phyloP scores from a whole-genome alignment of 2,113 vertebrate species.

The Balaeniceps rex region DNA sequence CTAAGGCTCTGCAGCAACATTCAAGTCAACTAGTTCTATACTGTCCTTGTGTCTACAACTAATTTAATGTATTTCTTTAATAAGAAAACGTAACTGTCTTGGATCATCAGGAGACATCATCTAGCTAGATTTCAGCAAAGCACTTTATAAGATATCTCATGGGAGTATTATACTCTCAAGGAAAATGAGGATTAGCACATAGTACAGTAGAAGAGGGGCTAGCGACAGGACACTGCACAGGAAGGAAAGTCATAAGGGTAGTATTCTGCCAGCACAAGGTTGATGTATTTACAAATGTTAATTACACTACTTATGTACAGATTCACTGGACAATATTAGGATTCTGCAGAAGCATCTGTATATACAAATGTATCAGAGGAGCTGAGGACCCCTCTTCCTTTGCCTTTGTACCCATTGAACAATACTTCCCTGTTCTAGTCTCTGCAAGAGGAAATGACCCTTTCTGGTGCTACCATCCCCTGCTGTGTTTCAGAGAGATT shows the following conservation, averaged over 20 bases:
- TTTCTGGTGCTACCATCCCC: slow-evolving; percentile 3
- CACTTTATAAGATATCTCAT: background rate
- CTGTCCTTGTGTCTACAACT: background rate
- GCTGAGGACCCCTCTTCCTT: background rate
- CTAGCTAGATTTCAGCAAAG: background rate
- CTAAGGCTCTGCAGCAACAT: background rate
- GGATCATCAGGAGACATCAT: background rate
- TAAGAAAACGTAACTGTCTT: background rate
- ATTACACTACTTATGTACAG: background rate
- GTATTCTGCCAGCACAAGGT: background rate
- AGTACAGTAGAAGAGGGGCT: background rate
- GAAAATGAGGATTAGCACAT: background rate
- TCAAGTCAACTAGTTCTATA: background rate
- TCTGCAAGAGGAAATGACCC: slow-evolving; percentile 36
- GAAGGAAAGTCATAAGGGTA: background rate
- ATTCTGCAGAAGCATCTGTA: background rate
- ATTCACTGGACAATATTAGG: background rate
- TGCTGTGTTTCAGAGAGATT: slow-evolving; percentile 29
- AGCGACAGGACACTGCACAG: background rate
- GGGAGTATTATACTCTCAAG: background rate
- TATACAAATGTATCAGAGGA: background rate
- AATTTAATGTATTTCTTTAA: background rate
- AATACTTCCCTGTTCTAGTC: background rate
- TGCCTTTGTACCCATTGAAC: background rate
- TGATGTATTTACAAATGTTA: background rate